A percentile compares a stretch with the other conserved stretches of the same genome.
Conservation (phyloP, 2,113 vertebrate species). For the Channa argus region DNA sequence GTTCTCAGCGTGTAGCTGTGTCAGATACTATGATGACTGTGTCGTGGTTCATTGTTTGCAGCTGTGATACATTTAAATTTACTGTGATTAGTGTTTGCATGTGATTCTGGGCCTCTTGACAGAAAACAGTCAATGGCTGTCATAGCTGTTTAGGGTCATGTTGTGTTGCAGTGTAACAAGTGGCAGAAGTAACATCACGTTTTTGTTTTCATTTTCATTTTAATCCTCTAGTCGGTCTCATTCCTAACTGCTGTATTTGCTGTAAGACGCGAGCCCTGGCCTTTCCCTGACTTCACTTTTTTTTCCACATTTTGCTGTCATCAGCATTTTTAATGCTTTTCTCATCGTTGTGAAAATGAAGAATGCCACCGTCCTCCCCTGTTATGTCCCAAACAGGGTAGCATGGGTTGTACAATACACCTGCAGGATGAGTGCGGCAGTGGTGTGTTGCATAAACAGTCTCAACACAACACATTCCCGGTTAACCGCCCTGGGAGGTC, state of each 20-base stretch:
- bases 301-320: slow-evolving; percentile 13
- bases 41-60: slow-evolving; percentile 40
- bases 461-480: slow-evolving; percentile 68
- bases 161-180: slow-evolving; percentile 36
- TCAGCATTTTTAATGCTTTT: slow-evolving; percentile 46
- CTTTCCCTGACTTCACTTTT: slow-evolving; percentile 14
- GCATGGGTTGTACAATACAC: slow-evolving; percentile 39
- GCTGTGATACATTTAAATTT: slow-evolving; percentile 15
- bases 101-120: slow-evolving; percentile 34
- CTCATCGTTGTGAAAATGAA: slow-evolving; percentile 20
- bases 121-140: slow-evolving; percentile 43
- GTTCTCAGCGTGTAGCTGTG: slow-evolving; percentile 35
- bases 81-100: slow-evolving; percentile 34
- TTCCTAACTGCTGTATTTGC: background rate
- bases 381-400: slow-evolving; percentile 45
- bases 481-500: slow-evolving; percentile 49
- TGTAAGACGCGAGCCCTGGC: background rate
- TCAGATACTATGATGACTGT: slow-evolving; percentile 21
- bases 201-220: slow-evolving; percentile 2
- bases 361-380: slow-evolving; percentile 33
- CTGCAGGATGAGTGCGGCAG: slow-evolving; percentile 46
- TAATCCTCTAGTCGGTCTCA: background rate
- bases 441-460: slow-evolving; percentile 63
- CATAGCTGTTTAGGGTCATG: slow-evolving; percentile 31
- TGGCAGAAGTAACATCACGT: slow-evolving; percentile 16